Base-by-base conservation (phyloP, 2,113 vertebrate genomes). In the Mirza zaza region DNA sequence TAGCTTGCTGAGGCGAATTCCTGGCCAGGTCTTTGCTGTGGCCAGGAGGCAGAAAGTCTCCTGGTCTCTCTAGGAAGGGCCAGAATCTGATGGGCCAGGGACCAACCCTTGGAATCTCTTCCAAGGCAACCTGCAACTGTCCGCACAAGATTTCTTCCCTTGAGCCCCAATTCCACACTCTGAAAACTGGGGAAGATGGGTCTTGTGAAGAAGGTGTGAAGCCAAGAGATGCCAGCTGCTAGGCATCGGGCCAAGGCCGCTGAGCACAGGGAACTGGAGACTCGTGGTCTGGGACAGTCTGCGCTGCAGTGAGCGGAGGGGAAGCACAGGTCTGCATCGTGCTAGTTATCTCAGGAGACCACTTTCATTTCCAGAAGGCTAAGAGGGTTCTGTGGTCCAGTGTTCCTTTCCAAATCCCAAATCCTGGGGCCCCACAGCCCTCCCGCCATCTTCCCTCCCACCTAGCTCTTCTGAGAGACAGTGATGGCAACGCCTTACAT, bases 1-100 rank as follows among this genome's bases (percentile, higher is more conserved):
- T 42, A 75, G 91, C 95, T 95, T 92, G 63, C 92, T 9, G 57
- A 57, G 73, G 67, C 39, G 34, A 42, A 68, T 57, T 94, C 63
- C 94, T 89, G 85, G 86, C 83, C 27, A 34, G 55, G 73, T 42
- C 75, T 42, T 61, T 18, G 0, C 21, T 83, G 94, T 21, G 86
- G 70, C 83, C 15, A 55, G 71, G 86, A 52, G 52, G 4, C 59
- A 68, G 45, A 55, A 75, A 75, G 68, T 75, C 63, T 94, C n/a
- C 68, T 84, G 48, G 39, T 70, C 42, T 81, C 45, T 79, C 23
- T 21, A 42, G 52, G 45, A 17, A 86, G 42, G 39, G 27, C 67
- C 67, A 83, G 71, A 5, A 5, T 70, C 50, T 76, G 68, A 21
- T 23, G 73, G 71, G 63, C 48, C 36, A 21, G 17, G 45, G 57